Evolutionary conservation across 2,888 invertebrate species (phyloP), one percentile per base, ranked within the genome.

Genomic region (Scaptomyza cyrtandrae): DNA sequence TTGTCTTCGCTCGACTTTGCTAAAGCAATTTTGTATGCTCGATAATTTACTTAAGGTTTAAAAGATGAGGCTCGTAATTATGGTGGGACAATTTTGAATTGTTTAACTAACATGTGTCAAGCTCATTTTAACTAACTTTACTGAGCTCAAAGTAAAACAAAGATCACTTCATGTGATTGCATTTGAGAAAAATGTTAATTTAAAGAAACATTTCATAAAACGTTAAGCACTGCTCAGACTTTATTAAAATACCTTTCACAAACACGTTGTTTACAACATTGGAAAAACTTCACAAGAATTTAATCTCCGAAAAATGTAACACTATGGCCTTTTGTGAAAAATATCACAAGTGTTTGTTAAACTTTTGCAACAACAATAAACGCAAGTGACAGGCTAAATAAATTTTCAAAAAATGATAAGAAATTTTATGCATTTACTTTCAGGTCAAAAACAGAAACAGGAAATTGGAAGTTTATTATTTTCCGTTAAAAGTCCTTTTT

Each of bases 41-140:
- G 74, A 82, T 82, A 88, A 82, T 86, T 82, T 82, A 77, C 86
- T 86, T 86, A 88, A 44, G 60, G 66, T 83, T 83, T 33, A 75
- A 71, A 69, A 59, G 60, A 75, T 66, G 62, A 50, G 48, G 27
- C 54, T 19, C 16, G 27, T 69, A 74, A 75, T 78, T 75, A 75
- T 59, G 58, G 39, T 45, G 60, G 48, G 65, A 65, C 33, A 50
- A 58, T 68, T 69, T 74, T 50, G 52, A 80, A 81, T 71, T 50
- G 37, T 61, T 59, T 59, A 57, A 80, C 66, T 60, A 48, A 49
- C 57, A 60, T 64, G 31, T 35, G 24, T 33, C 13, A 54, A 14
- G 50, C 63, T 54, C 48, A 45, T 59, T 60, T 7, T n/a, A 46
- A 46, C 33, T 49, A 74, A 58, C 13, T 27, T 39, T 0, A 37